Percentiles rank a stretch among this genome's conserved stretches.
phyloP scores from a whole-genome alignment of 2,797 vertebrate species.

The Helicolenus hilgendorfi region DNA sequence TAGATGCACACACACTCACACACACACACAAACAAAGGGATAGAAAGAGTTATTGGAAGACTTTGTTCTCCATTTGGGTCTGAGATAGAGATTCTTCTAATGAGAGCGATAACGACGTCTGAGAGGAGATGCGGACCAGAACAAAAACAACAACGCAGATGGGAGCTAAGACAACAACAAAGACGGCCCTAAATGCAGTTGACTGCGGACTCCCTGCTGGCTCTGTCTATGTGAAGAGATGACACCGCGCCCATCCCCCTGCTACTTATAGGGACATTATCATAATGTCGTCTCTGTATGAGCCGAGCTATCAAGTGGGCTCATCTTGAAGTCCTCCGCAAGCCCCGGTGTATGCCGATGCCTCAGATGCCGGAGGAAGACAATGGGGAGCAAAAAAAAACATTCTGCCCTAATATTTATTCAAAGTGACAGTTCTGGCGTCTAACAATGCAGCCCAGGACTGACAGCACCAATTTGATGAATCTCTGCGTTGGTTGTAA shows the following conservation, averaged over 20 bases:
- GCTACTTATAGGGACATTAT: slow-evolving; percentile 81
- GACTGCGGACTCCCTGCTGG: slow-evolving; percentile 78
- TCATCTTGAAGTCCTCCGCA: slow-evolving; percentile 67
- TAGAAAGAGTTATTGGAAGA: slow-evolving; percentile 40
- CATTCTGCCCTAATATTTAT: slow-evolving; percentile 59
- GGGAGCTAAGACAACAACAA: slow-evolving; percentile 76
- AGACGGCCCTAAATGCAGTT: slow-evolving; percentile 73
- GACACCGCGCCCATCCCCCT: slow-evolving; percentile 75
- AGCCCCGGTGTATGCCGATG: slow-evolving; percentile 40
- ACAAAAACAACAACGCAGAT: slow-evolving; percentile 74
- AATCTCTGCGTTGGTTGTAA: slow-evolving; percentile 63
- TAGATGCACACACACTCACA: slow-evolving; percentile 18
- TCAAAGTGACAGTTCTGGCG: slow-evolving; percentile 68
- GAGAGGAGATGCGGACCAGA: slow-evolving; percentile 63
- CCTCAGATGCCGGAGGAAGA: slow-evolving; percentile 55
- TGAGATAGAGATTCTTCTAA: slow-evolving; percentile 57
- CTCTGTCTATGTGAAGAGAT: slow-evolving; percentile 74
- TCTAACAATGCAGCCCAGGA: slow-evolving; percentile 61
- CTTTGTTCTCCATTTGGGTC: slow-evolving; percentile 55
- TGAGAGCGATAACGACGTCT: slow-evolving; percentile 75
- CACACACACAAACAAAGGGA: slow-evolving; percentile 26
- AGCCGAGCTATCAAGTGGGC: slow-evolving; percentile 68
- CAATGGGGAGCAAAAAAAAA: slow-evolving; percentile 42
- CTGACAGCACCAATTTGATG: slow-evolving; percentile 69
- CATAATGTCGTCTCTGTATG: slow-evolving; percentile 77